Percentiles rank a stretch among this genome's conserved stretches.
Evolutionary conservation across 2,888 invertebrate genomes (phyloP).

Genomic region (Diadegma fenestrale): DNA sequence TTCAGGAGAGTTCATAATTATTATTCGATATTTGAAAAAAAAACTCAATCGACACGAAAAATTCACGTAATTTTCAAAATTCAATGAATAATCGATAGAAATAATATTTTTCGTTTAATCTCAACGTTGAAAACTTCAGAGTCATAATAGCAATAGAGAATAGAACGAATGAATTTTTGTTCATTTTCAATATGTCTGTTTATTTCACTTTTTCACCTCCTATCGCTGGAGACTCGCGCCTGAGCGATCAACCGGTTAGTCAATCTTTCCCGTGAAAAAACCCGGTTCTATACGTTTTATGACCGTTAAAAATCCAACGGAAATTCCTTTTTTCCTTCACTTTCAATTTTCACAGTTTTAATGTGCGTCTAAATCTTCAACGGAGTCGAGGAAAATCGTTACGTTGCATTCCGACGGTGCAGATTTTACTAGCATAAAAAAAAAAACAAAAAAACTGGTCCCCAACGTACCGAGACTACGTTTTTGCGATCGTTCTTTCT

Average conservation of each 20-base stretch:
- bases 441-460: slow-evolving; percentile 15
- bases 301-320: background rate
- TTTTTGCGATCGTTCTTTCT: slow-evolving; percentile 1
- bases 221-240: slow-evolving; percentile 76
- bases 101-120: too few species aligned
- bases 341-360: background rate
- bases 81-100: too few species aligned
- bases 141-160: slow-evolving; percentile 11
- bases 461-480: slow-evolving; percentile 35
- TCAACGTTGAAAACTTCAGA: too few species aligned
- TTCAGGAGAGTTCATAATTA: too few species aligned
- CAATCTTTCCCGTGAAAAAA: slow-evolving; percentile 21
- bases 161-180: background rate
- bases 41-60: too few species aligned
- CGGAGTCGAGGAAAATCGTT: background rate
- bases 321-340: background rate
- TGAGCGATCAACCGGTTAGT: slow-evolving; percentile 72
- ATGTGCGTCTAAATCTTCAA: background rate
- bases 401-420: background rate
- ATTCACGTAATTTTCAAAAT: too few species aligned
- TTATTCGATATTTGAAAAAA: too few species aligned
- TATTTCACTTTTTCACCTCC: slow-evolving; percentile 70
- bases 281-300: background rate
- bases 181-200: slow-evolving; percentile 26
- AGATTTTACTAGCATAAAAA: background rate